Percentiles rank a stretch among this genome's conserved stretches.
Evolutionary conservation across 2,113 vertebrate species (phyloP).

Genomic region (Melanerpes formicivorus): DNA sequence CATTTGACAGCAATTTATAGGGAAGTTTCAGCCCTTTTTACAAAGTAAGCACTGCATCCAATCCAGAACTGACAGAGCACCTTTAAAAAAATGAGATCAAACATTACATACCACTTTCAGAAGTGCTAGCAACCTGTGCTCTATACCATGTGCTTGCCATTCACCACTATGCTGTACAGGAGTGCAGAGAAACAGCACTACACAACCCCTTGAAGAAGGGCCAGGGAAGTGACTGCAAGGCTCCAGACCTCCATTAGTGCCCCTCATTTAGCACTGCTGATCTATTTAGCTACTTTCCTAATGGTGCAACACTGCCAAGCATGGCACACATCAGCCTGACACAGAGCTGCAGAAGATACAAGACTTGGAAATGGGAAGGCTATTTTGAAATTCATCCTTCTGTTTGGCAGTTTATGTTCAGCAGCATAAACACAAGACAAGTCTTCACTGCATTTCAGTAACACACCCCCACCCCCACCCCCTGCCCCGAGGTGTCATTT

Average conservation of each 20-base stretch:
- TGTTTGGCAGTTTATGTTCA: not conserved
- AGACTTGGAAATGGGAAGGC: not conserved
- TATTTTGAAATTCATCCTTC: not conserved
- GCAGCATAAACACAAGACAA: not conserved
- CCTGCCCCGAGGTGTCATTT: not conserved
- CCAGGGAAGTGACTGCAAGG: not conserved
- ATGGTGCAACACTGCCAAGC: not conserved
- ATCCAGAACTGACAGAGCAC: not conserved
- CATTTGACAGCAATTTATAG: not conserved
- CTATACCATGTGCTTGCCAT: not conserved
- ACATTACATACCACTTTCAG: not conserved
- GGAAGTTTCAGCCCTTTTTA: not conserved
- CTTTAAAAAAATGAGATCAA: not conserved
- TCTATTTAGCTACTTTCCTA: not conserved
- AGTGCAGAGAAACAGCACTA: not conserved
- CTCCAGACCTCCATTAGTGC: fast-evolving
- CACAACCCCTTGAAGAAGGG: not conserved
- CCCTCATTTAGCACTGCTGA: not conserved
- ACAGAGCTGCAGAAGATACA: fast-evolving
- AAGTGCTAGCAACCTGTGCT: not conserved
- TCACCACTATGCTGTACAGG: not conserved
- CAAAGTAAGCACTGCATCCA: not conserved
- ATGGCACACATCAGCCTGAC: not conserved
- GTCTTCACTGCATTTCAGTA: not conserved
- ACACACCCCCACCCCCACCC: no score